Base-by-base conservation (phyloP, 2,113 vertebrate species). In the Anser cygnoides region DNA sequence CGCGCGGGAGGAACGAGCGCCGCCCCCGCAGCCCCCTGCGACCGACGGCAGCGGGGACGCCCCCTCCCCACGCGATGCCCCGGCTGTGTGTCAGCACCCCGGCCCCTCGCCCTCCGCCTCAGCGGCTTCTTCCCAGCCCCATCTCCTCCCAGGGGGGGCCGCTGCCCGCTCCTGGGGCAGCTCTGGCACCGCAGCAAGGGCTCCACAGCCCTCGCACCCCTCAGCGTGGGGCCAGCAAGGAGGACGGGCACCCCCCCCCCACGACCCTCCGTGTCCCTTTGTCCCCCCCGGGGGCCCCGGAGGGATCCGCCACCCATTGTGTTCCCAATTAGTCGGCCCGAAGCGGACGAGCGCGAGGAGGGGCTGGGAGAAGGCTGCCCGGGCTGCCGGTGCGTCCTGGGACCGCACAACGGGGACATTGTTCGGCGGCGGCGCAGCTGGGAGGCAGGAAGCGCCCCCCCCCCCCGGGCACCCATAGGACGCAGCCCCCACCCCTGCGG, bases 201-300 rank as follows among this genome's bases (percentile, higher is more conserved):
- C 59, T 39, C 37, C 13, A 1, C 16, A 46, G 41, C 43, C n/a
- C 41, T 50, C 6, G 1, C 20, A 16, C 11, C 44, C 37, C 75
- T 13, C 0, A 0, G 13, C 22, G 5, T 1, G 0, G 21, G 20
- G 8, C 18, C 14, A 3, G 43, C 43, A 13, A 44, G 46, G 14
- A 35, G 35, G 15, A 22, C 0, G 4, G 9, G 50, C 25, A 21
- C 10, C 46, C 46, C 46, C 10, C 43, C 6, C 43, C n/a, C 37
- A 7, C 37, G 37, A 37, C 37, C 59, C 61, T 46, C n/a, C 3
- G 1, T 29, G 17, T 29, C n/a, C 23, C 13, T 6, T 1, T 43
- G 61, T 19, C 16, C 9, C 16, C 28, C 13, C 0, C 3, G 39
- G 79, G 63, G 35, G 41, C 54, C 55, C 15, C 61, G 58, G 35